These are phyloP conservation scores for Sminthurides aquaticus DNA, from an alignment of 2,888 invertebrate species.

Conservation along the genomic window DNA sequence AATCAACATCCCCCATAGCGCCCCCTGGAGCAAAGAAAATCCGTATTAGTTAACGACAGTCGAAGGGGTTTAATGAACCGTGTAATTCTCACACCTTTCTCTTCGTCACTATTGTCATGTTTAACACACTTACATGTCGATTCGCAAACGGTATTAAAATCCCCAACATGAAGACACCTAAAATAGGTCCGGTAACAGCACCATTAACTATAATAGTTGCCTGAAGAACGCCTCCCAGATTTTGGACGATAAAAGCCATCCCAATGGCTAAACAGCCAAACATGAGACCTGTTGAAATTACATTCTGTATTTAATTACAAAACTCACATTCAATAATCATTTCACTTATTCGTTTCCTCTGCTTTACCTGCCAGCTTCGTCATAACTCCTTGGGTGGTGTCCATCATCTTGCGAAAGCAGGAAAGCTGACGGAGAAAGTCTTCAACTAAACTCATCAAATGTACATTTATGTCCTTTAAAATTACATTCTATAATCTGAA, in stretches of 20 bases:
- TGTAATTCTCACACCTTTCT: not conserved
- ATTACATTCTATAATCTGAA: too few species aligned
- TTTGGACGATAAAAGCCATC: conserved; percentile 39
- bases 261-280: conserved; percentile 33
- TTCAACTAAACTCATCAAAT: conserved; percentile 27
- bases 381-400: conserved; percentile 28
- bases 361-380: conserved; percentile 35
- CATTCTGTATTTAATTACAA: not conserved
- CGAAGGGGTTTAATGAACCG: not conserved
- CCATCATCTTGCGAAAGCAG: conserved; percentile 26
- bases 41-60: not conserved
- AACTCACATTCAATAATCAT: not conserved
- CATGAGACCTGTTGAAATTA: conserved; percentile 21
- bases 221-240: conserved; percentile 33
- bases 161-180: conserved; percentile 65
- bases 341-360: not conserved
- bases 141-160: conserved; percentile 75
- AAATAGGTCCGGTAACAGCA: conserved; percentile 41
- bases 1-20: conserved; percentile 66
- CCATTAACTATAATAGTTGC: conserved; percentile 41
- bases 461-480: not conserved
- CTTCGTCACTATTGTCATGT: not conserved
- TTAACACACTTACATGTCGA: conserved; percentile 57
- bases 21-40: conserved; percentile 54
- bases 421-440: conserved; percentile 39